Evolutionary conservation across 2,888 invertebrate genomes (phyloP), one percentile per base, ranked within the genome.

Genomic region (Ormyrus labotus): DNA sequence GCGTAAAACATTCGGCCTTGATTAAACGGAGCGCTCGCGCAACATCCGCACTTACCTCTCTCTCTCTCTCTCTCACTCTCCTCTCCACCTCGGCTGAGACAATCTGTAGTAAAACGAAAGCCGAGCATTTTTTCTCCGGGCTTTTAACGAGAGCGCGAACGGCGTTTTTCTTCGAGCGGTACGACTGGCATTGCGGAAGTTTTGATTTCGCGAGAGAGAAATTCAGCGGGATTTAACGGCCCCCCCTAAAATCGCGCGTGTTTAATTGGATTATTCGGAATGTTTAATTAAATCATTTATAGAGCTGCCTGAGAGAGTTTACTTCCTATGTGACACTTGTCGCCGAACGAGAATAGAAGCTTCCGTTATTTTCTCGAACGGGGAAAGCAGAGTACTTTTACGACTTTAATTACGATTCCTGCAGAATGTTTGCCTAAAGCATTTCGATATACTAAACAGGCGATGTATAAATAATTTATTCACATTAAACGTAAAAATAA

Each of bases 1-100:
- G 83, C 89, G 88, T 90, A 88, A 89, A 90, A 88, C 88, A 89
- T 88, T 88, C 87, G 85, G 87, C 86, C 87, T 89, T 89, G 89
- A 89, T 90, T 90, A 90, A 89, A 89, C 87, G 86, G 76, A 72
- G 51, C 19, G 53, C 50, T 58, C 13, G 64, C 63, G 58, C 71
- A 55, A 71, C 71, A 71, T 70, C 65, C 61, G 48, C 19, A 64
- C 64, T 57, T 53, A 11, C 11, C 73, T 69, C 48, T 34, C 34
- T 2, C 34, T 34, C 2, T 34, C 34, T 34, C 34, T 34, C 34
- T 34, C 34, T 3, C 34, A 0, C 34, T 34, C 34, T 2, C 34
- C 34, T 4, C 34, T 34, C 34, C 34, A 34, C 34, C 34, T 34
- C 34, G 34, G 34, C 34, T 34, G 68, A 57, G 81, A 81, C 77